phyloP scores from a whole-genome alignment of 2,113 vertebrate species.

The Casuarius casuarius region DNA sequence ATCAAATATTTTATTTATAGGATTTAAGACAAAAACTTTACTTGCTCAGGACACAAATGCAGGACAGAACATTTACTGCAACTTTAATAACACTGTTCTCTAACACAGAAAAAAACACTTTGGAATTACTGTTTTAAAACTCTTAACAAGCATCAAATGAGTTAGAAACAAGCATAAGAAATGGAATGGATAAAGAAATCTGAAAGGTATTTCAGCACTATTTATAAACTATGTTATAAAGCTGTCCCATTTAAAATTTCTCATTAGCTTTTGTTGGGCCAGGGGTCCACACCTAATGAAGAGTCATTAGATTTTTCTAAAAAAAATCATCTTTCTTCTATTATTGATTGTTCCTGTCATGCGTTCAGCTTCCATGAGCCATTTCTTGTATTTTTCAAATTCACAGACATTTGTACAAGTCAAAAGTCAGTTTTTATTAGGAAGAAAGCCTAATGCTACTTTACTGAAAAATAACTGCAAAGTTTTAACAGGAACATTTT shows the following conservation, averaged over 20 bases:
- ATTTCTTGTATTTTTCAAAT: not conserved
- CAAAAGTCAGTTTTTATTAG: not conserved
- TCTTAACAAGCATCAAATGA: not conserved
- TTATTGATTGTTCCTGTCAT: not conserved
- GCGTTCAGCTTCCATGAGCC: not conserved
- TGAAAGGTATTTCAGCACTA: not conserved
- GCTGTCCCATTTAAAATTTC: not conserved
- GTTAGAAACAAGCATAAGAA: not conserved
- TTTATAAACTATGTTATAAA: constrained; percentile 5
- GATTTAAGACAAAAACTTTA: not conserved
- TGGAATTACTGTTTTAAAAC: constrained; percentile 11
- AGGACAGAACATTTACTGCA: not conserved
- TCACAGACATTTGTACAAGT: not conserved
- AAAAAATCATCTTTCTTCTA: not conserved
- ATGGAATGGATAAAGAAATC: not conserved
- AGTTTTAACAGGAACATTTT: not conserved
- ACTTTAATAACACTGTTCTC: not conserved
- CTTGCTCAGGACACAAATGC: not conserved
- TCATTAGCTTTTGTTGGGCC: not conserved
- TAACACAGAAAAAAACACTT: not conserved
- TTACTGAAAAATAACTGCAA: not conserved
- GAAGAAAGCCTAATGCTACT: not conserved
- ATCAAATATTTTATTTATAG: not conserved
- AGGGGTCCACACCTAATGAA: not conserved
- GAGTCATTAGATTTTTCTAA: not conserved